These are phyloP conservation scores for Gallirallus australis DNA, from an alignment of 2,797 vertebrate genomes.

Conservation along the genomic window DNA sequence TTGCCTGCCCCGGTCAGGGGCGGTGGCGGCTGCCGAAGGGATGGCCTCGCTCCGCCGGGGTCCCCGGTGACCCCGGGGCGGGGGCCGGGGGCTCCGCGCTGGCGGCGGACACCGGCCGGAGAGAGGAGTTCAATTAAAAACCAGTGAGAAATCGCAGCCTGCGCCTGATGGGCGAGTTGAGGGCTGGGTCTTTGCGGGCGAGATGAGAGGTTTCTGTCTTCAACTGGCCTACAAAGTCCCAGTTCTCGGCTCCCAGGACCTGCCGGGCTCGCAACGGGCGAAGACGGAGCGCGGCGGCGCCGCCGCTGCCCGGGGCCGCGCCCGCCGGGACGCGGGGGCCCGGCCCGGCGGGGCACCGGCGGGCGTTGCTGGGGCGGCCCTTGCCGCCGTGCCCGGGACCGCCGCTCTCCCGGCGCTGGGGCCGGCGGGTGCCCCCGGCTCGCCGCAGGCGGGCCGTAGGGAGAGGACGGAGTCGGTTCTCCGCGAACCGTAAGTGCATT, in stretches of 20 bases:
- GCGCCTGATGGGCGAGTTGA: constrained; percentile 79
- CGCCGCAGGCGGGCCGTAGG: not conserved
- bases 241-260: constrained; percentile 90
- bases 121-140: not conserved
- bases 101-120: not conserved
- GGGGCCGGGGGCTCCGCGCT: not conserved
- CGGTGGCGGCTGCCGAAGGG: not conserved
- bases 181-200: constrained; percentile 97
- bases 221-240: constrained; percentile 99
- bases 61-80: not conserved
- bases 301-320: not conserved
- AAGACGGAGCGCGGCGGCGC: constrained; percentile 2
- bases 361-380: not conserved
- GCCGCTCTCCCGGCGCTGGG: not conserved
- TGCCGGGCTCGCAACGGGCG: constrained; percentile 40
- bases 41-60: not conserved
- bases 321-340: not conserved
- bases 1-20: not conserved
- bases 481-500: constrained; percentile 32
- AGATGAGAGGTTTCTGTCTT: constrained; percentile 90
- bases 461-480: not conserved
- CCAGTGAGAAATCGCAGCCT: not conserved
- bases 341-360: not conserved
- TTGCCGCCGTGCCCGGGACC: not conserved
- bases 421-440: not conserved